Base-by-base conservation (phyloP, 2,888 invertebrate genomes). In the Belgica antarctica region DNA sequence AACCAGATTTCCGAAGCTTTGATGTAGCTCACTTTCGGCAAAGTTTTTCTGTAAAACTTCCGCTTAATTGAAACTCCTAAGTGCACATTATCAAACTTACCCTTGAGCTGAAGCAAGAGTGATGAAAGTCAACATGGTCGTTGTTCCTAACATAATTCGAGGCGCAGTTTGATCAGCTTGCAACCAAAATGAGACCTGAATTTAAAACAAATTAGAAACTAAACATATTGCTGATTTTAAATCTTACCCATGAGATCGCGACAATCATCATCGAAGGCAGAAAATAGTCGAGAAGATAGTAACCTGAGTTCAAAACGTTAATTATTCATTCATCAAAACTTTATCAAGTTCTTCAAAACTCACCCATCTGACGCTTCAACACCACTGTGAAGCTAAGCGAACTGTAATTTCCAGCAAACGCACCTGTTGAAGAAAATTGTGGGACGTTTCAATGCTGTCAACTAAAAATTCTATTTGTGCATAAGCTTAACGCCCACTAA, bases 1-100 rank as follows among this genome's bases (percentile, higher is more conserved):
- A 93, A 93, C 92, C 93, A 94, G 72, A 93, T 89, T 79, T 94
- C 93, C 72, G 92, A 92, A 1, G 92, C 90, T 80, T 93, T 94
- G 72, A 93, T 91, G 76, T 93, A 93, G 1, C 92, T 92, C 22
- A 93, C 93, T 79, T 93, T 93, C 0, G 93, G 93, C 72, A 93
- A 79, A 4, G 89, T 90, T 79, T 91, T 92, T 63, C n/a, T n/a
- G n/a, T n/a, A n/a, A n/a, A n/a, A n/a, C n/a, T n/a, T n/a, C n/a
- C n/a, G n/a, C n/a, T n/a, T n/a, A n/a, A n/a, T n/a, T n/a, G n/a
- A n/a, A n/a, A n/a, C n/a, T n/a, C n/a, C n/a, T n/a, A n/a, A n/a
- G n/a, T n/a, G n/a, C n/a, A n/a, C n/a, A n/a, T n/a, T n/a, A n/a
- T n/a, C n/a, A n/a, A n/a, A n/a, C n/a, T n/a, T n/a, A n/a, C n/a